Percentiles rank a stretch among this genome's conserved stretches.
Evolutionary conservation across 1,140 invertebrate genomes (phyloP).

Genomic region (Pissodes strobi): DNA sequence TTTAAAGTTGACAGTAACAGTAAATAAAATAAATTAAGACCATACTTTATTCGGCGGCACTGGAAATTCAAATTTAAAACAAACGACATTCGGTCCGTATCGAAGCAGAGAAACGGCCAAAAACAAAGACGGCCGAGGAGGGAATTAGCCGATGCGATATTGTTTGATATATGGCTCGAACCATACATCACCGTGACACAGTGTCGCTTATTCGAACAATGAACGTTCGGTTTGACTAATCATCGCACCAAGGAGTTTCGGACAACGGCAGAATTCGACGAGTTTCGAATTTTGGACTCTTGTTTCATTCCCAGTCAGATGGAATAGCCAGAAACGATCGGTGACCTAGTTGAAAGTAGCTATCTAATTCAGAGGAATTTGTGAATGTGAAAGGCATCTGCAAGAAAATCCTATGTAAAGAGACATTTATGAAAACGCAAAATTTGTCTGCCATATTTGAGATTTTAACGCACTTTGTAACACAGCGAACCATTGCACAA

Average conservation of each 20-base stretch:
- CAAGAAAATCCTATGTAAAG: no score
- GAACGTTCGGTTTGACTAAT: conserved; percentile 36
- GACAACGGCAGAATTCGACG: conserved; percentile 16
- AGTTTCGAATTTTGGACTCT: background rate
- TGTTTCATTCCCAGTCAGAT: no score
- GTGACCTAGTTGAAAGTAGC: no score
- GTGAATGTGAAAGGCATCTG: no score
- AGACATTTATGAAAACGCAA: no score
- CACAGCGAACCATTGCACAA: no score
- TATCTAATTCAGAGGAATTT: no score
- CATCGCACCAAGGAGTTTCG: conserved; percentile 35
- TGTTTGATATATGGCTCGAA: conserved; percentile 37
- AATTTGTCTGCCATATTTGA: no score
- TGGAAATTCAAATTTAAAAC: conserved; percentile 31
- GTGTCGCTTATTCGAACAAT: conserved; percentile 36
- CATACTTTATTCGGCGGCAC: no score
- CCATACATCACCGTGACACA: conserved; percentile 36
- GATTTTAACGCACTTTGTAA: background rate
- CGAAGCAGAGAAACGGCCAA: conserved; percentile 30
- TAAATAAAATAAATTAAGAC: no score
- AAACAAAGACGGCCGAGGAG: conserved; percentile 33
- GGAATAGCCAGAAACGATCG: no score
- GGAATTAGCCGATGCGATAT: conserved; percentile 39
- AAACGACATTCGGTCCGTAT: conserved; percentile 32
- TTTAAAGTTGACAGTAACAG: no score